Evolutionary conservation across 2,888 invertebrate genomes (phyloP), one percentile per base, ranked within the genome.

Genomic region (Bombylius major): DNA sequence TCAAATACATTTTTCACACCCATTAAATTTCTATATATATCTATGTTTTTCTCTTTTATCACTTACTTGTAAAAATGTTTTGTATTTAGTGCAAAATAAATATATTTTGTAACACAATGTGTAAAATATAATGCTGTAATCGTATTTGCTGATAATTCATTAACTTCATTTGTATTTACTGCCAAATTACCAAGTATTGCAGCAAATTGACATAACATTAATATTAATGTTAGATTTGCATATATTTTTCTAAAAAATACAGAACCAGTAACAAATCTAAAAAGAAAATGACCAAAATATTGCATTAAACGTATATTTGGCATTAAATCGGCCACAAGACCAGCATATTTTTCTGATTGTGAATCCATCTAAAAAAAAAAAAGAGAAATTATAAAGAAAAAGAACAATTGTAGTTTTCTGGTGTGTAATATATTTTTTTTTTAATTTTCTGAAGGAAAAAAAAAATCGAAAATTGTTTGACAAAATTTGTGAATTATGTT

Each of bases 261-360:
- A 0, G 81, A 77, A 67, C 84, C 84, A 32, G 79, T 77, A 60
- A 86, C 80, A 66, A 87, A 90, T 67, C 86, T 87, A 69, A 89
- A 84, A 69, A 90, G 77, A 65, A 87, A 90, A 66, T 89, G 86
- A 5, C 90, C 90, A 5, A 82, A 78, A 39, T 79, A 76, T 70
- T 87, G 84, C 84, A 90, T 89, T 59, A 89, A 69, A 64, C 81
- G 80, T 65, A 91, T 87, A 67, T 89, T 88, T 48, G 89, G 89
- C 84, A 88, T 82, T 66, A 90, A 77, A 71, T 90, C 90, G 69
- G 87, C 82, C 76, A 89, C 89, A 53, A 90, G 82, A 72, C 89
- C 89, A 44, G 66, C 66, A 61, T 72, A 74, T 58, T 72, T 73
- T 42, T 42, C 39, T 11, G 39, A 7, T 36, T 36, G 34, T 5